Base-by-base conservation (phyloP, 2,888 invertebrate genomes). In the Fragum whitleyi region DNA sequence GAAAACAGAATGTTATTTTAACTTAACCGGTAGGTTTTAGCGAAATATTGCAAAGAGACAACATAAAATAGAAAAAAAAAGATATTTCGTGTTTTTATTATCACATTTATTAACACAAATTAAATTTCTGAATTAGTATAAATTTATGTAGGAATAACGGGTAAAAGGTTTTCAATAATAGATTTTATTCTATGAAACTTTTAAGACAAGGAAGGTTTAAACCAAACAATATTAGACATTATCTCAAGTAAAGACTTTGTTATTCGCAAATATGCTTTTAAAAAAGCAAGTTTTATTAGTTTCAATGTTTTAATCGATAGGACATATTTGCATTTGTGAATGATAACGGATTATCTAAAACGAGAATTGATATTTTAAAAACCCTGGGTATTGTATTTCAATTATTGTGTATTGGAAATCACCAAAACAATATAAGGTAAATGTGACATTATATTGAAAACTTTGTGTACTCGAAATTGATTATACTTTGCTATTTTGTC, bases 381-480 rank as follows among this genome's bases (percentile, higher is more conserved):
- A 47, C 14, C 14, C 3, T 14, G n/a, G n/a, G 2, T n/a, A 47
- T 47, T 47, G 47, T n/a, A 16, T 47, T 9, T 14, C n/a, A 47
- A 47, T 47, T 47, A 47, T 47, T 47, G 47, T 47, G 47, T 47
- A 47, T 47, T 47, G 47, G 47, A 47, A 19, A 47, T 47, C n/a
- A 47, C 47, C 47, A 47, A 47, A 47, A 47, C 47, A 47, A n/a
- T 9, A 47, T 47, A 47, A 47, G 47, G 47, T 47, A 47, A n/a
- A 9, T n/a, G 16, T 47, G 9, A 3, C 9, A 36, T 36, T 36
- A 9, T 36, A 9, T 36, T 36, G 5, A 36, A 6, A 6, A 36
- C 5, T 36, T 36, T 36, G 32, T 36, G 32, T 36, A n/a, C n/a
- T n/a, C n/a, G n/a, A n/a, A n/a, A n/a, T n/a, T n/a, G n/a, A n/a